Conservation (phyloP, 1,140 invertebrate genomes). For the Trichogramma pretiosum region DNA sequence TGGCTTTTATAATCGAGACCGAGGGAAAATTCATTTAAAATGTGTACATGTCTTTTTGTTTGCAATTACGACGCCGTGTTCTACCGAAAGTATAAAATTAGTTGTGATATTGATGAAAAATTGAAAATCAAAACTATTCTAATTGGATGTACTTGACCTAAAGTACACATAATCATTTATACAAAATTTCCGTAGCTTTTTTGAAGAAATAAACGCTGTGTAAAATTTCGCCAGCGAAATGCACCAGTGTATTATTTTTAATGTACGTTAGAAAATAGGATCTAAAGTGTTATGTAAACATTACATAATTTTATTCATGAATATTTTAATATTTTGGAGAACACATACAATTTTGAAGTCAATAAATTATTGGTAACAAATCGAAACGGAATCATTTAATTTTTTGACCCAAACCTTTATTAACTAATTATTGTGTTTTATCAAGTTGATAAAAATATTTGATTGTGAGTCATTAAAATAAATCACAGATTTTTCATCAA, state of each 20-base stretch:
- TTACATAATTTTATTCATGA: constrained; percentile 38
- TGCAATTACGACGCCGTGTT: too few species aligned
- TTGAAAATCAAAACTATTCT: too few species aligned
- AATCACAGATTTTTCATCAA: constrained; percentile 24
- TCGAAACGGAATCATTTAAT: constrained; percentile 21
- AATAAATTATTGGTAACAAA: constrained; percentile 30
- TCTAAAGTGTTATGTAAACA: constrained; percentile 33
- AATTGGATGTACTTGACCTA: too few species aligned
- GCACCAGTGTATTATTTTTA: constrained; percentile 31
- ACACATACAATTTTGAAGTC: constrained; percentile 29
- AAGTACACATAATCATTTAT: too few species aligned
- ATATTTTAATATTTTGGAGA: constrained; percentile 37
- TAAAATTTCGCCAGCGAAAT: too few species aligned
- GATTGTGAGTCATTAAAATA: neutral
- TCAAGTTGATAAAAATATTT: neutral
- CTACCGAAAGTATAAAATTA: too few species aligned
- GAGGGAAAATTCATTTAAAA: constrained; percentile 6
- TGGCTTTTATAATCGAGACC: constrained; percentile 1
- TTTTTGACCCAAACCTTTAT: neutral
- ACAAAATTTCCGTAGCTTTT: too few species aligned
- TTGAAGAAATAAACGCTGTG: too few species aligned
- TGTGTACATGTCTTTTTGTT: too few species aligned
- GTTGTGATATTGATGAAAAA: too few species aligned
- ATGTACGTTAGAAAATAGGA: constrained; percentile 38
- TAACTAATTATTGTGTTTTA: neutral